Base-by-base conservation (phyloP, 1,140 invertebrate species). In the Pseudomyrmex gracilis region DNA sequence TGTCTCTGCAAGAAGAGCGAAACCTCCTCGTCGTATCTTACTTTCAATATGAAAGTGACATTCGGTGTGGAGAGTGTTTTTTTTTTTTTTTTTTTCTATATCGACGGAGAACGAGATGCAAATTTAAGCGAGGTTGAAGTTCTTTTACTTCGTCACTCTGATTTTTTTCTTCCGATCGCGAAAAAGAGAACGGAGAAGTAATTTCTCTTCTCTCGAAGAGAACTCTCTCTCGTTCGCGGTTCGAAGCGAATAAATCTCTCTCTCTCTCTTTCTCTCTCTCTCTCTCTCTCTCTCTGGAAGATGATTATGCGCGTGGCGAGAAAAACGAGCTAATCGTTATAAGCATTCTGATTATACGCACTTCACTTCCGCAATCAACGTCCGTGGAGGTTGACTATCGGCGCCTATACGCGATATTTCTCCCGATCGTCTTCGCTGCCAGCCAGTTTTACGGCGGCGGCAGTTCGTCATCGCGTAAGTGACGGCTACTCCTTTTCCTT, bases 401-500 rank as follows among this genome's bases (percentile, higher is more conserved):
- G 43, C 58, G 58, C n/a, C n/a, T n/a, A n/a, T 80, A 34, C 66
- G 53, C 66, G 53, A 71, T 80, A 70, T n/a, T 43, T 61, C 47
- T 13, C 43, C 45, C 73, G 67, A 77, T 77, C 67, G 73, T 63
- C 47, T 67, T 77, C 61, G 8, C 61, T 77, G 53, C 51, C 17
- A 43, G 24, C n/a, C 47, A 58, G 15, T 34, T 43, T 45, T n/a
- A n/a, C n/a, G n/a, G 51, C 49, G 58, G 8, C 73, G 58, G 73
- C 66, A 80, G 76, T 80, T 80, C 64, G 66, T 80, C 76, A 80
- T 80, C 76, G 43, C 66, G 53, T 70, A 71, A 80, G 58, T 58
- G 34, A 70, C 76, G 43, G 76, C 74, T 80, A 80, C 45, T 20
- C 53, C 66, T 71, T 45, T 63, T 67, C 34, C 61, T 22, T 45